These are phyloP conservation scores for Engraulis encrasicolus DNA, from an alignment of 2,113 vertebrate species.

Conservation along the genomic window DNA sequence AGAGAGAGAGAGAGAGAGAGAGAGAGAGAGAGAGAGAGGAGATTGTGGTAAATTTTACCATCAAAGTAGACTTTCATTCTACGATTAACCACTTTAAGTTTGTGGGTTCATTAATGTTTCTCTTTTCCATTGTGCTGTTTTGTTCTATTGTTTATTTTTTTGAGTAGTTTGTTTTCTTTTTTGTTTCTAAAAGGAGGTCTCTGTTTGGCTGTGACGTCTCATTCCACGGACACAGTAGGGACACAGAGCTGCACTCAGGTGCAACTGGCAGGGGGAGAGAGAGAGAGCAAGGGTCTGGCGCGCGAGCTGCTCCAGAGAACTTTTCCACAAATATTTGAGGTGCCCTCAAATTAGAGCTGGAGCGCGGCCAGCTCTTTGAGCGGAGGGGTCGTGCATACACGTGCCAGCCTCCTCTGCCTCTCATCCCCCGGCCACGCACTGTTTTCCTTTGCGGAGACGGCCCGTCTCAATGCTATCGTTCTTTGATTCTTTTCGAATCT, in stretches of 20 bases:
- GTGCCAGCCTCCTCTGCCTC: conserved; percentile 73
- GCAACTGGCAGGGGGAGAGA: conserved; percentile 20
- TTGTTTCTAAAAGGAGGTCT: background rate
- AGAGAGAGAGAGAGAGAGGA: no score
- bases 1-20: no score
- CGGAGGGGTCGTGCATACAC: conserved; percentile 59
- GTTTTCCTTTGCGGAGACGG: conserved; percentile 62
- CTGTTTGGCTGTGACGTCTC: background rate
- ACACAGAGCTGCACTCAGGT: conserved; percentile 38
- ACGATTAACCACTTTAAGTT: no score
- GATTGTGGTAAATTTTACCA: no score
- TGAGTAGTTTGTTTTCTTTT: conserved; percentile 16
- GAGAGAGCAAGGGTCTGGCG: background rate
- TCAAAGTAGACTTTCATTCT: no score
- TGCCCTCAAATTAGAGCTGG: conserved; percentile 74
- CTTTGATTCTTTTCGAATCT: conserved; percentile 84
- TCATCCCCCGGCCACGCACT: conserved; percentile 57
- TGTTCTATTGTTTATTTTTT: no score
- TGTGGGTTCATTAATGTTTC: background rate
- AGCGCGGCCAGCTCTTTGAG: conserved; percentile 72
- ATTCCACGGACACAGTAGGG: background rate
- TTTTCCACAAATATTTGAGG: conserved; percentile 65
- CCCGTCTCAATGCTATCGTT: conserved; percentile 84
- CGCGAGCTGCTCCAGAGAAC: conserved; percentile 48
- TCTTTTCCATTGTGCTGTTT: background rate